These are phyloP conservation scores for Lethocerus indicus DNA, from an alignment of 1,140 invertebrate genomes.

Conservation along the genomic window DNA sequence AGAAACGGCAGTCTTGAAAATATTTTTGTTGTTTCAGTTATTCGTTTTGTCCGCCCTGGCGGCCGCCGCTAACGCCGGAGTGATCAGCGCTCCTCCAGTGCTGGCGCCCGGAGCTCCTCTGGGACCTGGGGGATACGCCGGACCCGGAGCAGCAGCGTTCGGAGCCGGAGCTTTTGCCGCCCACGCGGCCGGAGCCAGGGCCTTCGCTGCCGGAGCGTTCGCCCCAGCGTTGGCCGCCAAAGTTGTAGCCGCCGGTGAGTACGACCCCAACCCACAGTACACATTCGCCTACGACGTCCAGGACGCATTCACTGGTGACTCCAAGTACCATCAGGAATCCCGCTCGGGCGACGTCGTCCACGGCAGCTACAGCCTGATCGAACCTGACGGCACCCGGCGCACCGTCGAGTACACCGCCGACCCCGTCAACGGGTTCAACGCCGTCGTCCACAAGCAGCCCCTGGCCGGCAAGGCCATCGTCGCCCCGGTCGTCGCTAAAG, in stretches of 20 bases:
- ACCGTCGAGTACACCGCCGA: conserved; percentile 19
- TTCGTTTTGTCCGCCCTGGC: conserved; percentile 20
- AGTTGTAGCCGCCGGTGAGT: conserved; percentile 20
- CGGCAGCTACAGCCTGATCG: conserved; percentile 40
- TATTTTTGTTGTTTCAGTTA: too few species aligned
- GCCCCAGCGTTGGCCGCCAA: conserved; percentile 13
- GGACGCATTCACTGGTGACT: conserved; percentile 41
- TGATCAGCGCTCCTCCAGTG: conserved; percentile 17
- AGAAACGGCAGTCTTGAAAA: too few species aligned
- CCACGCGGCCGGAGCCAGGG: too few species aligned
- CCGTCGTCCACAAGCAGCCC: too few species aligned
- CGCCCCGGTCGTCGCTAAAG: conserved; percentile 21
- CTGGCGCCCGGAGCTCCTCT: too few species aligned
- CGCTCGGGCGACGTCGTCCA: conserved; percentile 40
- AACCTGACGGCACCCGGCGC: conserved; percentile 25
- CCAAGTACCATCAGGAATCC: conserved; percentile 41
- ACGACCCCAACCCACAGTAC: conserved; percentile 24
- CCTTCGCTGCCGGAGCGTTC: conserved; percentile 12
- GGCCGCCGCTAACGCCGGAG: conserved; percentile 20
- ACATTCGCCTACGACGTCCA: conserved; percentile 43
- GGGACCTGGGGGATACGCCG: conserved; percentile 14
- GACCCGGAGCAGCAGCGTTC: conserved; percentile 11
- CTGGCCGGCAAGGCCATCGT: conserved; percentile 21
- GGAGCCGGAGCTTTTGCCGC: too few species aligned
- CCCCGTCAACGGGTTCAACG: too few species aligned